Conservation (phyloP, 2,113 vertebrate species). For the Pelecanus crispus region DNA sequence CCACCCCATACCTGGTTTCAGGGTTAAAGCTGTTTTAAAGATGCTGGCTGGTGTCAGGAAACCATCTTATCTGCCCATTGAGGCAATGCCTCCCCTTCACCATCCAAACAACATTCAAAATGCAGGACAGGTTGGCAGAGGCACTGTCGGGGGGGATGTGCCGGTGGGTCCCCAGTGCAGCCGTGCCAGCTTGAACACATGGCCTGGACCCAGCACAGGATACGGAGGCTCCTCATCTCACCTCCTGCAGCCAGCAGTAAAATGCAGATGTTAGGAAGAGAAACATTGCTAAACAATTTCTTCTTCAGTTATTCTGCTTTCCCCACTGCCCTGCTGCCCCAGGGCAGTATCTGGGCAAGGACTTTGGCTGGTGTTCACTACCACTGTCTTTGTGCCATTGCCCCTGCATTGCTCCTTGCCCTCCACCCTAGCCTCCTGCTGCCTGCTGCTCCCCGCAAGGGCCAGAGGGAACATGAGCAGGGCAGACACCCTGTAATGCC, state of each 20-base stretch:
- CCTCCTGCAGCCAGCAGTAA: background rate
- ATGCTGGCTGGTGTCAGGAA: background rate
- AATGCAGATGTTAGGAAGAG: background rate
- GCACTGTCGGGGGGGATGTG: accelerated
- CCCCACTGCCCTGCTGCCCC: accelerated
- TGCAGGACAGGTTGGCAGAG: background rate
- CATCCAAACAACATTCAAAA: background rate
- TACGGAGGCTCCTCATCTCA: background rate
- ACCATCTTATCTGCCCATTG: background rate
- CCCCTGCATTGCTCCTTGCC: background rate
- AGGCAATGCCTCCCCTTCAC: background rate
- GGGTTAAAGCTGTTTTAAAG: background rate
- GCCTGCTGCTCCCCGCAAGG: background rate
- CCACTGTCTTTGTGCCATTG: background rate
- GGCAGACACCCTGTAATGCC: background rate
- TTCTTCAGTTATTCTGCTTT: background rate
- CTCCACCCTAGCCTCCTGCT: background rate
- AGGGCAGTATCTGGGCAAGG: background rate
- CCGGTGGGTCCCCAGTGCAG: accelerated
- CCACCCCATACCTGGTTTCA: background rate
- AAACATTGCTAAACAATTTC: background rate
- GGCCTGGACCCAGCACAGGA: background rate
- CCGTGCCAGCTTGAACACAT: background rate
- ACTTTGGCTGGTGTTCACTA: background rate
- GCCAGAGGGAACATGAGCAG: background rate